Conservation (phyloP, 2,888 invertebrate species). For the Celastrina argiolus region DNA sequence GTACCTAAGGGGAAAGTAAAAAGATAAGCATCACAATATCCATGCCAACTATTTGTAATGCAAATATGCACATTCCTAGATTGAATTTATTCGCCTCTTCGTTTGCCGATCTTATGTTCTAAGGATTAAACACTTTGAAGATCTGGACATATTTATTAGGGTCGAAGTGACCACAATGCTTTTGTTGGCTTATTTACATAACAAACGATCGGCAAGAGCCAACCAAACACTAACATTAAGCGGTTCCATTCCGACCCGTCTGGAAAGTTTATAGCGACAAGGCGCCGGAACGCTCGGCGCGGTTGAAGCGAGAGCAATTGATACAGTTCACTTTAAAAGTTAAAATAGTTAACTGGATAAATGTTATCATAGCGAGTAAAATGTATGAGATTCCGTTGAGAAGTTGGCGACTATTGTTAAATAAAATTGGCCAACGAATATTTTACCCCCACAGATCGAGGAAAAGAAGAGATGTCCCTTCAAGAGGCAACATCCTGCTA, state of each 20-base stretch:
- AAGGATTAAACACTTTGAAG: conserved; percentile 2
- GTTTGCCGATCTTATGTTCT: not conserved
- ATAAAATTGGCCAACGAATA: not conserved
- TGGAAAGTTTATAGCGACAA: conserved; percentile 51
- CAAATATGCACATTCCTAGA: conserved; percentile 8
- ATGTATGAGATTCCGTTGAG: not conserved
- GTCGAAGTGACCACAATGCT: conserved; percentile 3
- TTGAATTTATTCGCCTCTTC: not conserved
- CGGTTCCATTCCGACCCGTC: conserved; percentile 46
- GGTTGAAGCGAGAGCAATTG: conserved; percentile 16
- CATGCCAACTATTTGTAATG: conserved; percentile 9
- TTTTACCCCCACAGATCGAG: not conserved
- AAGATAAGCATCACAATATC: not conserved
- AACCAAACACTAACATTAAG: conserved; percentile 20
- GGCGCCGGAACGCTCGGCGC: conserved; percentile 25
- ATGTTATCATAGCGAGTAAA: conserved; percentile 12
- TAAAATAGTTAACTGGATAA: conserved; percentile 23
- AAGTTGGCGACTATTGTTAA: conserved; percentile 4
- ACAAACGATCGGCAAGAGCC: conserved; percentile 12
- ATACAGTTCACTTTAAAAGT: conserved; percentile 22
- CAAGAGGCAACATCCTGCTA: not conserved
- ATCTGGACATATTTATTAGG: conserved; percentile 19
- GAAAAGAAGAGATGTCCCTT: not conserved
- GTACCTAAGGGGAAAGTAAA: not conserved
- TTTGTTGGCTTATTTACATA: conserved; percentile 16